These are phyloP conservation scores for Megalopta genalis DNA, from an alignment of 1,140 invertebrate genomes.

Conservation along the genomic window DNA sequence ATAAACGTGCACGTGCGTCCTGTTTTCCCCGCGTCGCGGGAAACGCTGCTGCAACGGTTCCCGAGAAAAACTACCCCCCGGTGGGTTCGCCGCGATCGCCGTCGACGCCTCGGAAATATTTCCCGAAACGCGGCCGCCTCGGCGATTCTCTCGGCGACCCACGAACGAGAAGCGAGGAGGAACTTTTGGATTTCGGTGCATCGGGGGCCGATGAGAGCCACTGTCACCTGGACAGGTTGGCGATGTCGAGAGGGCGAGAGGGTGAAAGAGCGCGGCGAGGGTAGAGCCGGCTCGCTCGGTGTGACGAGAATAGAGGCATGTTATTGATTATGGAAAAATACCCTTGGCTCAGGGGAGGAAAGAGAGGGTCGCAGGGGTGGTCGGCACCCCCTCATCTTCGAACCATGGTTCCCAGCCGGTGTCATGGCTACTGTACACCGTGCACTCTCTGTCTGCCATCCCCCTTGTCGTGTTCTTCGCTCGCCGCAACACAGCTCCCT, in stretches of 20 bases:
- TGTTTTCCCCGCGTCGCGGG: constrained; percentile 14
- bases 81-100: no score
- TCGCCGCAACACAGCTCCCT: constrained; percentile 27
- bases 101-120: no score
- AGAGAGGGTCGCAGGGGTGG: constrained; percentile 51
- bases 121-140: no score
- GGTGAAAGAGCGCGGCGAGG: constrained; percentile 53
- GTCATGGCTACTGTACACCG: constrained; percentile 73
- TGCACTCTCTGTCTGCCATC: constrained; percentile 57
- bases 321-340: constrained; percentile 79
- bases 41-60: background rate
- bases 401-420: constrained; percentile 67
- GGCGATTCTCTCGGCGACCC: no score
- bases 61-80: background rate
- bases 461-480: constrained; percentile 46
- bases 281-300: constrained; percentile 69
- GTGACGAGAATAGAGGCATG: constrained; percentile 77
- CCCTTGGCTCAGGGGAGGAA: constrained; percentile 64
- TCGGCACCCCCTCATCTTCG: constrained; percentile 64
- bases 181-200: background rate
- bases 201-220: constrained; percentile 52
- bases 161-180: no score
- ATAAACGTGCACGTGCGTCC: constrained; percentile 46
- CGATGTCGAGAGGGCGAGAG: constrained; percentile 60
- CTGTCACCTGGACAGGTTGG: constrained; percentile 72